phyloP scores from a whole-genome alignment of 2,113 vertebrate species.

The Agelaius phoeniceus region DNA sequence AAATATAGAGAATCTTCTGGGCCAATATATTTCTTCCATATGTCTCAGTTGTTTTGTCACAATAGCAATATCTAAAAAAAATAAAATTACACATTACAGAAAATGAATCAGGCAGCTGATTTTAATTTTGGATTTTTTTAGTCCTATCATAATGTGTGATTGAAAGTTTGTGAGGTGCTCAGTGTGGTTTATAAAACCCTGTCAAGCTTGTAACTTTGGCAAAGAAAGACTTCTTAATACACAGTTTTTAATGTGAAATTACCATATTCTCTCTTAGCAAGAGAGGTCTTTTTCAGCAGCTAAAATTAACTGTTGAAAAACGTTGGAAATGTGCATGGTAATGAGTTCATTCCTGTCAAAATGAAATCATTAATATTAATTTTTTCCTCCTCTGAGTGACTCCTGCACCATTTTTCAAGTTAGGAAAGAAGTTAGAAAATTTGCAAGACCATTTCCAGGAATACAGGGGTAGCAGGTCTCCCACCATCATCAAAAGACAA shows the following conservation, averaged over 20 bases:
- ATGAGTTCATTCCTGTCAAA: conserved; percentile 66
- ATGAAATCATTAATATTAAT: conserved; percentile 69
- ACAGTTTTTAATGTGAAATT: conserved; percentile 68
- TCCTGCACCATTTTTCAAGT: conserved; percentile 58
- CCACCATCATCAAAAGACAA: neutral
- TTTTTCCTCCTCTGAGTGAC: conserved; percentile 51
- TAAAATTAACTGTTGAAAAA: conserved; percentile 72
- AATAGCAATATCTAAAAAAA: conserved; percentile 16
- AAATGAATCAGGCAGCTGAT: conserved; percentile 20
- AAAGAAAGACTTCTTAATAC: conserved; percentile 66
- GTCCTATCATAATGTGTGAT: conserved; percentile 47
- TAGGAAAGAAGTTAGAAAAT: conserved; percentile 26
- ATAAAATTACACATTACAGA: neutral
- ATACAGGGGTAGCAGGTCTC: neutral
- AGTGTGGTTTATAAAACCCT: conserved; percentile 64
- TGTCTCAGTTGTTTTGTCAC: neutral
- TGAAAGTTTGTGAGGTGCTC: conserved; percentile 61
- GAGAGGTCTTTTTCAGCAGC: conserved; percentile 65
- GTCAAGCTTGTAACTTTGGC: conserved; percentile 66
- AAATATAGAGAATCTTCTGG: neutral
- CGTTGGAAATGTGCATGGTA: conserved; percentile 66
- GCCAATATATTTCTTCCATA: neutral
- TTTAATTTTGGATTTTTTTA: conserved; percentile 61
- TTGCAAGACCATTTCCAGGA: conserved; percentile 10
- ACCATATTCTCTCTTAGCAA: conserved; percentile 65